phyloP scores from a whole-genome alignment of 2,113 vertebrate genomes.

The Charina bottae region DNA sequence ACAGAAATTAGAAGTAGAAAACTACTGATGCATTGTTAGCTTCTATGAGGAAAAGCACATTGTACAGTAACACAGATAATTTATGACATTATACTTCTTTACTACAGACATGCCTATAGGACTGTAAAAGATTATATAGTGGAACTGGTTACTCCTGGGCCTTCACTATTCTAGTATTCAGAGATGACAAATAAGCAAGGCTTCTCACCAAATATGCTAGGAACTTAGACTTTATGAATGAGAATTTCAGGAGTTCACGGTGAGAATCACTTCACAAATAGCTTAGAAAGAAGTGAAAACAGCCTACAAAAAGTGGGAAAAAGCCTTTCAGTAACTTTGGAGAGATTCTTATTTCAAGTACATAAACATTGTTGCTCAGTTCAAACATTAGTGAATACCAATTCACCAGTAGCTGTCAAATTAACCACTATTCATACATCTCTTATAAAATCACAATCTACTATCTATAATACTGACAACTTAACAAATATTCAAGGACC shows the following conservation, averaged over 20 bases:
- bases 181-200: not conserved
- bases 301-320: not conserved
- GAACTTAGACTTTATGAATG: too few relatives aligned
- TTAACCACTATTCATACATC: too few relatives aligned
- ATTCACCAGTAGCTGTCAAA: not conserved
- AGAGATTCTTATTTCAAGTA: not conserved
- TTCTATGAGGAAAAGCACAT: not conserved
- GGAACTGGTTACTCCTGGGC: too few relatives aligned
- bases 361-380: not conserved
- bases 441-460: not conserved
- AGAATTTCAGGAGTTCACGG: not conserved
- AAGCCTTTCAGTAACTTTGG: not conserved
- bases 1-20: slow-evolving; percentile 17
- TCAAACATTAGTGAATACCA: not conserved
- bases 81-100: not conserved
- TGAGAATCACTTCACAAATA: too few relatives aligned
- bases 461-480: not conserved
- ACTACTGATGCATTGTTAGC: not conserved
- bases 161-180: not conserved
- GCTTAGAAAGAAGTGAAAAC: not conserved
- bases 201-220: not conserved
- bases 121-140: not conserved
- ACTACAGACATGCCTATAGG: not conserved
- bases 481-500: not conserved
- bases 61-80: not conserved